These are phyloP conservation scores for Pseudomyrmex sp. DNA, from an alignment of 1,140 invertebrate genomes.

Conservation along the genomic window DNA sequence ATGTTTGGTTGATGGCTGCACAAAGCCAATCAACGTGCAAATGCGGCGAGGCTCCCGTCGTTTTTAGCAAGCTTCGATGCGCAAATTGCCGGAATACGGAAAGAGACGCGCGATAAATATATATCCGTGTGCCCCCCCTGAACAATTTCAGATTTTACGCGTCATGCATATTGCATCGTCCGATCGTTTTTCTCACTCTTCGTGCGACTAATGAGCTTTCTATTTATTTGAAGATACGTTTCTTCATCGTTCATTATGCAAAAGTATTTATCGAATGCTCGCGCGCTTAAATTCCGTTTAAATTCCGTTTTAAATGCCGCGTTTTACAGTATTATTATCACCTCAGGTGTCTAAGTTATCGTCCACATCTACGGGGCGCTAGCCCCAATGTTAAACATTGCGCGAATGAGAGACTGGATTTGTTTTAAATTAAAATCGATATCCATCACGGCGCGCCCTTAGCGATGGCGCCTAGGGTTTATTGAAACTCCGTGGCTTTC, in stretches of 20 bases:
- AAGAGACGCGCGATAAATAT: neutral
- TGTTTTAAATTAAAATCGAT: conserved; percentile 79
- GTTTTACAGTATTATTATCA: neutral
- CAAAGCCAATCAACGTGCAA: conserved; percentile 70
- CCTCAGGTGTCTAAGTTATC: neutral
- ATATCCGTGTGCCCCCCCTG: too few relatives aligned
- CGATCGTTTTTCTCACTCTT: neutral
- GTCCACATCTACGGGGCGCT: neutral
- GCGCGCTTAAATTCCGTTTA: neutral
- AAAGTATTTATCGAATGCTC: neutral
- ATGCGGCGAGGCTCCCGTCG: conserved; percentile 50
- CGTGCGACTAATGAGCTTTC: neutral
- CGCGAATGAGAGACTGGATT: conserved; percentile 66
- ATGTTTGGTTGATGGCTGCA: conserved; percentile 48
- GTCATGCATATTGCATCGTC: conserved; percentile 4
- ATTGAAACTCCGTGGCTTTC: conserved; percentile 81
- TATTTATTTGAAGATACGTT: neutral
- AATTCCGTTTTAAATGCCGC: neutral
- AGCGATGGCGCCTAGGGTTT: conserved; percentile 63
- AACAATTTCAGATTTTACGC: conserved; percentile 26
- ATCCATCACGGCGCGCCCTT: conserved; percentile 61
- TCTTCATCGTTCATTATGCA: neutral
- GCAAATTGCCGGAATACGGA: conserved; percentile 43
- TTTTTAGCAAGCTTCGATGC: conserved; percentile 50
- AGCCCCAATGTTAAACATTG: conserved; percentile 23